Evolutionary conservation across 2,888 invertebrate genomes (phyloP), one percentile per base, ranked within the genome.

Genomic region (Nephrocerus scutellatus): DNA sequence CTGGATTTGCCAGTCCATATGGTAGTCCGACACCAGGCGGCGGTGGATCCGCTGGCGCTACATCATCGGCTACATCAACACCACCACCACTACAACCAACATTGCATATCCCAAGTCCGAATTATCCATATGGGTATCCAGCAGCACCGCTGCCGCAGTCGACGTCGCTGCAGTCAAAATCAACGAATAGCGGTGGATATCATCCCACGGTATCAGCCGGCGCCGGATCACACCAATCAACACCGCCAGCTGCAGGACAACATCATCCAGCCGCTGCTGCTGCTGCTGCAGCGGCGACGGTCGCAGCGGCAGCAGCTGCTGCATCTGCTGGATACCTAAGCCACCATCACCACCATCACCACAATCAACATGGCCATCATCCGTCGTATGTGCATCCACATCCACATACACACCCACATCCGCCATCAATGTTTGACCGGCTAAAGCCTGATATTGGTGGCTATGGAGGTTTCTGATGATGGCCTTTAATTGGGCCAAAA

Each of bases 31-130:
- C n/a, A n/a, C n/a, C n/a, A n/a, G n/a, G n/a, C 57, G 59, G 51
- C 61, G 76, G 77, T 24, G n/a, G 47, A 7, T 35, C 41, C 20
- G 44, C 64, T 61, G 56, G 58, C 30, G 67, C 48, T 23, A 47
- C 44, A 18, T 45, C 47, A 21, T 43, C 71, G 13, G 46, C 44
- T 21, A 40, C 47, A 3, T 46, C 46, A 30, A 35, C 47, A 7
- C 31, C 41, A 9, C 25, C 46, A 31, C 36, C 31, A 32, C 63
- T 72, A 25, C 64, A 75, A 28, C 74, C 77, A 29, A 73, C 76
- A 42, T 69, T 80, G 49, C 80, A 80, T 60, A 74, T 81, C 61
- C 80, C 81, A 32, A 77, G 78, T 59, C 78, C 82, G 23, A 80
- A 80, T 59, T 82, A 82, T 63, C 78, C 80, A 1, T 76, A 76